phyloP scores from a whole-genome alignment of 2,113 vertebrate genomes.

The Neotragus pygmaeus region DNA sequence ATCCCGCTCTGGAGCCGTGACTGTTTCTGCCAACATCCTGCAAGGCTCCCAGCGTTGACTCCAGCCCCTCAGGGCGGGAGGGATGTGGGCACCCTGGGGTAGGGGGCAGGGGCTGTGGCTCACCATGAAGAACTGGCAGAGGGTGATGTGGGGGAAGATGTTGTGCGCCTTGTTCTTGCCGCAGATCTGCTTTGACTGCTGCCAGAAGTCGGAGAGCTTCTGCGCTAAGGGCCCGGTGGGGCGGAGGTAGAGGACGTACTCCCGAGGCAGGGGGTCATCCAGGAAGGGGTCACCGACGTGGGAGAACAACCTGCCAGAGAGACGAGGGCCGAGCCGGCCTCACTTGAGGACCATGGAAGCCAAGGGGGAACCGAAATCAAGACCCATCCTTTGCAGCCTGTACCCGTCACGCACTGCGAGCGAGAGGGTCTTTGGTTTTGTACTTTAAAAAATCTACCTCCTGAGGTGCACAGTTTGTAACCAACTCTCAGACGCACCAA shows the following conservation, averaged over 20 bases:
- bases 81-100: neutral
- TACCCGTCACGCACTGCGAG: accelerated
- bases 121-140: conserved; percentile 99
- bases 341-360: neutral
- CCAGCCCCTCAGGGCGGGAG: accelerated
- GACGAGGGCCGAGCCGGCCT: neutral
- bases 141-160: conserved; percentile 98
- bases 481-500: neutral
- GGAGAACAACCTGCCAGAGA: conserved; percentile 92
- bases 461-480: neutral
- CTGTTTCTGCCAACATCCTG: accelerated
- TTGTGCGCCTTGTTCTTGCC: conserved; percentile 99
- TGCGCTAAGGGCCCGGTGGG: conserved; percentile 94
- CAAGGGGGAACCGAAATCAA: neutral
- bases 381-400: accelerated
- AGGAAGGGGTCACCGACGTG: conserved; percentile 96
- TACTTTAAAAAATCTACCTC: neutral
- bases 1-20: neutral
- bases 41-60: accelerated
- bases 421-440: neutral
- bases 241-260: conserved; percentile 96
- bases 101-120: neutral
- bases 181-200: conserved; percentile 93
- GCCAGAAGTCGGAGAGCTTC: conserved; percentile 96
- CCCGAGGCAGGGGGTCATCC: conserved; percentile 93